Evolutionary conservation across 1,140 invertebrate species (phyloP), one percentile per base, ranked within the genome.

Genomic region (Cardiocondyla obscurior): DNA sequence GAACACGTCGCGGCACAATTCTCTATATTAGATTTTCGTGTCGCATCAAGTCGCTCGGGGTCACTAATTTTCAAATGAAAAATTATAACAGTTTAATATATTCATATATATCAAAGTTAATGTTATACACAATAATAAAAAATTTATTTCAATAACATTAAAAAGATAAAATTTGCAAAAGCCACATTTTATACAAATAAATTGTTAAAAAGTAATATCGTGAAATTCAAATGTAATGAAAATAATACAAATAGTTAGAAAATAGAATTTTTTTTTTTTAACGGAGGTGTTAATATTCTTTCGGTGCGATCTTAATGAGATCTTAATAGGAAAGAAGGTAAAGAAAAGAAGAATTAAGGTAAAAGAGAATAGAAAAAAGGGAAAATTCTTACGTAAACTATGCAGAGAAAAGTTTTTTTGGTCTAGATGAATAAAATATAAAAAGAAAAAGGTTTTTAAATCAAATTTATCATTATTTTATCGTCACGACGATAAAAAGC

Each of bases 1-100:
- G 46, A 69, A 69, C 22, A 30, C 7, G 30, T 53, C 46, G 46
- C 58, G 19, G 33, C 42, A 62, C 74, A 53, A 79, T 79, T 67
- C 25, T 79, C 74, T 53, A 49, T 42, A 69, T 79, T 79, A 69
- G 25, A 53, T 69, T 55, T 64, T 53, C 46, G n/a, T 53, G n/a
- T 79, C 74, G 19, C 44, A 53, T 33, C 62, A 60, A 67, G 25
- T 10, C 33, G 58, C 25, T n/a, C n/a, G 28, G 22, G 14, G 25
- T 19, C 22, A n/a, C 33, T 53, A 79, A 55, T 36, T 53, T 79
- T 19, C 7, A 7, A 28, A 0, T 19, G 33, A 53, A 53, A 67
- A 55, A 42, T 67, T 44, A 51, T 30, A 33, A 16, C 12, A 10
- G 19, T 36, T 49, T 12, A 62, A 46, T 6, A 19, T 36, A 28